Conservation (phyloP, 2,888 invertebrate species). For the Diloba caeruleocephala region DNA sequence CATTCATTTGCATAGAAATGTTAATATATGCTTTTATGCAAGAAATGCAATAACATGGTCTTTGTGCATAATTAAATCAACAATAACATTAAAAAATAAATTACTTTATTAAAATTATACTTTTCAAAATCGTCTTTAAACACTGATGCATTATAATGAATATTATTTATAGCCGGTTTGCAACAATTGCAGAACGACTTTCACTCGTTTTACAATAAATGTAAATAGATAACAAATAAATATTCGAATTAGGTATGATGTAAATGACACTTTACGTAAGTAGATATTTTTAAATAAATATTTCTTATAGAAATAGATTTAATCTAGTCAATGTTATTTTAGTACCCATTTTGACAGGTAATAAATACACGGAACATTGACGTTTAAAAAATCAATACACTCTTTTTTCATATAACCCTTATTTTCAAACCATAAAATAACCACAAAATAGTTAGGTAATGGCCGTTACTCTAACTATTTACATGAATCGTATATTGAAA, state of each 20-base stretch:
- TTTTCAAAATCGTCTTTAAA: not conserved
- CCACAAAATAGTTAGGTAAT: constrained; percentile 44
- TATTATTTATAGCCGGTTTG: not conserved
- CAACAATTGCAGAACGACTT: not conserved
- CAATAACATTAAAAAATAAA: constrained; percentile 5
- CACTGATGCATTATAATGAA: not conserved
- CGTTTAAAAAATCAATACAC: constrained; percentile 4
- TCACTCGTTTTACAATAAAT: not conserved
- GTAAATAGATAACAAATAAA: not conserved
- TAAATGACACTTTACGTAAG: constrained; percentile 1
- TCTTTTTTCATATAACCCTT: constrained; percentile 20
- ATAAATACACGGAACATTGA: no score
- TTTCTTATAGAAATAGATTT: constrained; percentile 40
- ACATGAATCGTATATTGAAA: constrained; percentile 72
- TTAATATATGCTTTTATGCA: constrained; percentile 30
- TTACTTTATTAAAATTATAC: not conserved
- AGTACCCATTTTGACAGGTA: constrained; percentile 19
- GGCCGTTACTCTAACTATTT: constrained; percentile 61
- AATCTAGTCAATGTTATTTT: constrained; percentile 37
- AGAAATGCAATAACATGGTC: constrained; percentile 26
- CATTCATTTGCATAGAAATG: constrained; percentile 49
- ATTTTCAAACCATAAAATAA: constrained; percentile 36
- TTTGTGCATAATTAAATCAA: constrained; percentile 24
- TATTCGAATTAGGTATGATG: not conserved
- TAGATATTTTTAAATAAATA: constrained; percentile 25